A percentile compares a stretch with the other conserved stretches of the same genome.
Conservation (phyloP, 2,888 invertebrate genomes). For the Parelbella ahira region DNA sequence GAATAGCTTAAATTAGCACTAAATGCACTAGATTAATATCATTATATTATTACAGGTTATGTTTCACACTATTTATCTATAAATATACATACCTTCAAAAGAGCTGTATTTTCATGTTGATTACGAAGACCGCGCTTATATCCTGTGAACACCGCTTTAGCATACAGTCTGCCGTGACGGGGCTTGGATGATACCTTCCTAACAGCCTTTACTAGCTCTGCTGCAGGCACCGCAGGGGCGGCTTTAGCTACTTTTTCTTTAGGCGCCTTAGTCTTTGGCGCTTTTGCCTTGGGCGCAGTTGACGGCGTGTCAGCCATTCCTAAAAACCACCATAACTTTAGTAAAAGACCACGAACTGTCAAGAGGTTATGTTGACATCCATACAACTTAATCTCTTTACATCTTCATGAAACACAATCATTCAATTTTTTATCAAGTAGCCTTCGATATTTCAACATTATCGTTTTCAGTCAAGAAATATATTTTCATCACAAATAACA, state of each 20-base stretch:
- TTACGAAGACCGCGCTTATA: constrained; percentile 97
- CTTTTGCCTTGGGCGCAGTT: constrained; percentile 76
- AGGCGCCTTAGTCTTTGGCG: constrained; percentile 79
- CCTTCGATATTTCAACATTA: no score
- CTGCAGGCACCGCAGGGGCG: constrained; percentile 77
- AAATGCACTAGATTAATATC: no score
- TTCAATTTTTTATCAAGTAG: no score
- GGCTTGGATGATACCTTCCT: constrained; percentile 74
- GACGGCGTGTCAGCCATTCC: constrained; percentile 84
- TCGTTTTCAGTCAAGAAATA: no score
- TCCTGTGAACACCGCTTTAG: constrained; percentile 98
- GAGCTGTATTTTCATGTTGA: constrained; percentile 98
- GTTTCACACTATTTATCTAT: no score
- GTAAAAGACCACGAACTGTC: constrained; percentile 31
- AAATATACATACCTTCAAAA: constrained; percentile 95
- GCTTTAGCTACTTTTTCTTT: constrained; percentile 80
- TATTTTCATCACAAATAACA: constrained; percentile 27
- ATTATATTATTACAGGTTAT: no score
- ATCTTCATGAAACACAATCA: constrained; percentile 46
- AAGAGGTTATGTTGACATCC: constrained; percentile 75
- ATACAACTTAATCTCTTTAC: constrained; percentile 49
- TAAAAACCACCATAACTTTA: constrained; percentile 47
- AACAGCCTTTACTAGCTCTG: constrained; percentile 73
- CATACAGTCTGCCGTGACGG: constrained; percentile 93
- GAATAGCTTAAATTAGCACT: no score